Evolutionary conservation across 2,113 vertebrate species (phyloP).

Genomic region (Pachycephala philippinensis): DNA sequence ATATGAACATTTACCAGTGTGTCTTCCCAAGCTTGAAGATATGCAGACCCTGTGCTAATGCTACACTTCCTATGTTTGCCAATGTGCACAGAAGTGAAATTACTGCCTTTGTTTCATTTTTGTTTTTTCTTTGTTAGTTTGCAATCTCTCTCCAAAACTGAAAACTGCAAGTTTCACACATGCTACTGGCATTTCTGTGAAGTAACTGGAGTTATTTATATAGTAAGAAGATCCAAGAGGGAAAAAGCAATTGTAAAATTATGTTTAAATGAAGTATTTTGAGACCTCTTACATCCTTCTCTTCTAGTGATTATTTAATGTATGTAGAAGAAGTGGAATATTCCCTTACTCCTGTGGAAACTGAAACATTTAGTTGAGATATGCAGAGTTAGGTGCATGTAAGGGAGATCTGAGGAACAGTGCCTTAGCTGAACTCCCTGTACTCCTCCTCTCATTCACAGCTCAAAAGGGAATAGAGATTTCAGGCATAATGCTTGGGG

Average conservation of each 20-base stretch:
- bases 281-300: background rate
- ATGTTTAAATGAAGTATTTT: background rate
- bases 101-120: background rate
- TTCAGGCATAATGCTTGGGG: background rate
- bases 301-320: background rate
- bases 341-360: background rate
- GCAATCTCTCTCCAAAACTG: background rate
- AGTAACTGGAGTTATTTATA: background rate
- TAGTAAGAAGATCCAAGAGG: background rate
- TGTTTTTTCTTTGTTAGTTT: background rate
- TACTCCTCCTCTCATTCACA: background rate
- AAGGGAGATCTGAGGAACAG: background rate
- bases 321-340: background rate
- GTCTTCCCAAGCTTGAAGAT: background rate
- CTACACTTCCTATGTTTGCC: background rate
- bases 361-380: background rate
- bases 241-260: background rate
- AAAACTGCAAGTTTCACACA: background rate
- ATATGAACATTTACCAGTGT: background rate
- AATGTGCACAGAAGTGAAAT: background rate
- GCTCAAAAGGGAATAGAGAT: background rate
- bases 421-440: background rate
- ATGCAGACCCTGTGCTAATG: background rate
- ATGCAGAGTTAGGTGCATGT: background rate
- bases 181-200: background rate